These are phyloP conservation scores for Stramonita haemastoma DNA, from an alignment of 2,888 invertebrate genomes.

Conservation along the genomic window DNA sequence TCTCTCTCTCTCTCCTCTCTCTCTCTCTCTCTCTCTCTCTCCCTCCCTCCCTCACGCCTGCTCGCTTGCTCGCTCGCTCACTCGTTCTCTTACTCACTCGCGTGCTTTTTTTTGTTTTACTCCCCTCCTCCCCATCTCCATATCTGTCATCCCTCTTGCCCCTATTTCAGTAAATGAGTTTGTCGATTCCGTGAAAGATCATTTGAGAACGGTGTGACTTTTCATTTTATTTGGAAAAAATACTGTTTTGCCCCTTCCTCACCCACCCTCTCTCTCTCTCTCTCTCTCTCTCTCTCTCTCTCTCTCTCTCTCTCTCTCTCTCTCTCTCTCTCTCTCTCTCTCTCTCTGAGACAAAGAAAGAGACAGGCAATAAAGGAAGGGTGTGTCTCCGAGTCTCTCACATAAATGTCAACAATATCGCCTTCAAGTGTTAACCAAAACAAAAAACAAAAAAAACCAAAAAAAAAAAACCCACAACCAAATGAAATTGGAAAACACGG, in stretches of 20 bases:
- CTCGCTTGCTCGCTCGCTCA: not conserved
- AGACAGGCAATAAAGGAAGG: not conserved
- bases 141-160: not conserved
- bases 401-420: not conserved
- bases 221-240: too few relatives aligned
- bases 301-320: not conserved
- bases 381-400: not conserved
- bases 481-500: too few relatives aligned
- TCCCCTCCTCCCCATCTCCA: not conserved
- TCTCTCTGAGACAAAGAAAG: not conserved
- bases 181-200: too few relatives aligned
- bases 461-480: too few relatives aligned
- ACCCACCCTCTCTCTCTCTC: not conserved
- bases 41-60: not conserved
- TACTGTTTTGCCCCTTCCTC: not conserved
- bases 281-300: not conserved
- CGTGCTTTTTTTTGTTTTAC: too few relatives aligned
- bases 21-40: not conserved
- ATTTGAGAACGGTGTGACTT: too few relatives aligned
- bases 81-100: not conserved
- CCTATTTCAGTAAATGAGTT: not conserved
- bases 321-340: not conserved
- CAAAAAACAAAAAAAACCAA: too few relatives aligned
- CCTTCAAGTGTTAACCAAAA: not conserved
- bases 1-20: not conserved